Evolutionary conservation across 2,797 vertebrate species (phyloP).

Genomic region (Microctenopoma steveboyesi): DNA sequence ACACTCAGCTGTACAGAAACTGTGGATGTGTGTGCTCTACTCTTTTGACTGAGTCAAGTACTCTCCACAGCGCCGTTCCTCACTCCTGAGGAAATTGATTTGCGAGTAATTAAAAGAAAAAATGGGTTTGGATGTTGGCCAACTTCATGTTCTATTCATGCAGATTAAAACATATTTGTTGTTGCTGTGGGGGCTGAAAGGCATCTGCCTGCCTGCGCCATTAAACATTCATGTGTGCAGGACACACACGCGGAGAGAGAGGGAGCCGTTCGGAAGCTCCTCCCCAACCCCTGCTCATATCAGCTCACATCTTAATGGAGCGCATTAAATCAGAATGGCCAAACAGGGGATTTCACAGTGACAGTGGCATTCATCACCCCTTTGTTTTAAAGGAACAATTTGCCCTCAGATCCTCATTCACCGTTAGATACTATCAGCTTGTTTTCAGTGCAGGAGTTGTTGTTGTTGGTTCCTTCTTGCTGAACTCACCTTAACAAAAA

Average conservation of each 20-base stretch:
- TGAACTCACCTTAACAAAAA: slow-evolving; percentile 2
- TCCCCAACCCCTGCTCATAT: slow-evolving; percentile 53
- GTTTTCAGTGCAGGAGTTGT: slow-evolving; percentile 1
- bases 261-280: slow-evolving; percentile 37
- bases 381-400: slow-evolving; percentile 50
- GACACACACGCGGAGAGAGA: slow-evolving; percentile 51
- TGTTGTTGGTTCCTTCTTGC: slow-evolving; percentile 7
- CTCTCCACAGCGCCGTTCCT: slow-evolving; percentile 35
- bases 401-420: slow-evolving; percentile 18
- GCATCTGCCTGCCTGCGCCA: slow-evolving; percentile 80
- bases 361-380: slow-evolving; percentile 72
- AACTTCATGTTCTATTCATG: slow-evolving; percentile 86
- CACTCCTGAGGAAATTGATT: slow-evolving; percentile 71
- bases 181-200: slow-evolving; percentile 77
- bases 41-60: slow-evolving; percentile 46
- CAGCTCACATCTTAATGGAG: slow-evolving; percentile 75
- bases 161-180: slow-evolving; percentile 86
- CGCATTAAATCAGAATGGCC: slow-evolving; percentile 70
- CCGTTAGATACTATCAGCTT: slow-evolving; percentile 27
- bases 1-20: slow-evolving; percentile 14
- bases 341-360: slow-evolving; percentile 66
- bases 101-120: slow-evolving; percentile 84
- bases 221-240: slow-evolving; percentile 84
- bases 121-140: slow-evolving; percentile 75
- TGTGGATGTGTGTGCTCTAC: slow-evolving; percentile 9